phyloP scores from a whole-genome alignment of 2,797 vertebrate species.

The Cottoperca gobio region DNA sequence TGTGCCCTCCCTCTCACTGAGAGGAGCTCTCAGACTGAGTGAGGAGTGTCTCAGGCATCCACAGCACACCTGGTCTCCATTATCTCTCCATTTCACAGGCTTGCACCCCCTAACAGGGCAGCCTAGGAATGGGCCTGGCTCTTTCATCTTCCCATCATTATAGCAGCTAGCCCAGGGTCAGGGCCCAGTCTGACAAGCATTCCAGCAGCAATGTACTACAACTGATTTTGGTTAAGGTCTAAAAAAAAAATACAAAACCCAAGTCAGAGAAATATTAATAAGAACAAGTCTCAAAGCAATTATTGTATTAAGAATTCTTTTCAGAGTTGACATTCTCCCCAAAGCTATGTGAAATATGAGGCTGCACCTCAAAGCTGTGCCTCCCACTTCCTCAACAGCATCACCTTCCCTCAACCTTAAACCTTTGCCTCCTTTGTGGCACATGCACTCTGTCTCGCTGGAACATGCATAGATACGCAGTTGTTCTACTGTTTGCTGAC shows the following conservation, averaged over 20 bases:
- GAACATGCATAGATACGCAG: slow-evolving; percentile 19
- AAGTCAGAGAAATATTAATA: slow-evolving; percentile 83
- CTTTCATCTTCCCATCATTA: slow-evolving; percentile 91
- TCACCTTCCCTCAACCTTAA: slow-evolving; percentile 55
- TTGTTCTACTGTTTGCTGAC: slow-evolving; percentile 45
- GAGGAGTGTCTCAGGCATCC: slow-evolving; percentile 84
- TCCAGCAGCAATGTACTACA: slow-evolving; percentile 83
- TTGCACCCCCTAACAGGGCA: slow-evolving; percentile 85
- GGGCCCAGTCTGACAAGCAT: slow-evolving; percentile 86
- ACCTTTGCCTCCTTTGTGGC: slow-evolving; percentile 51
- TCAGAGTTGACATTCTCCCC: slow-evolving; percentile 66
- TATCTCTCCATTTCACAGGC: slow-evolving; percentile 90
- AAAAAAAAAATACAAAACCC: slow-evolving; percentile 68
- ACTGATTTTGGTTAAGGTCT: slow-evolving; percentile 85
- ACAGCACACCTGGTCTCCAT: slow-evolving; percentile 90
- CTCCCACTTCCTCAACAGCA: slow-evolving; percentile 48
- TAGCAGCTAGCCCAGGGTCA: slow-evolving; percentile 87
- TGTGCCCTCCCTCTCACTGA: slow-evolving; percentile 76
- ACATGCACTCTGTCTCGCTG: slow-evolving; percentile 23
- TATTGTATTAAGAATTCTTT: slow-evolving; percentile 84
- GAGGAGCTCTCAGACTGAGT: slow-evolving; percentile 83
- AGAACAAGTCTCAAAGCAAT: slow-evolving; percentile 84
- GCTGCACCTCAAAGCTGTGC: slow-evolving; percentile 59
- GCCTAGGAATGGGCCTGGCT: slow-evolving; percentile 88
- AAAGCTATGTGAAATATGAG: slow-evolving; percentile 71